phyloP scores from a whole-genome alignment of 2,888 invertebrate species.

The Agrilus biguttatus region DNA sequence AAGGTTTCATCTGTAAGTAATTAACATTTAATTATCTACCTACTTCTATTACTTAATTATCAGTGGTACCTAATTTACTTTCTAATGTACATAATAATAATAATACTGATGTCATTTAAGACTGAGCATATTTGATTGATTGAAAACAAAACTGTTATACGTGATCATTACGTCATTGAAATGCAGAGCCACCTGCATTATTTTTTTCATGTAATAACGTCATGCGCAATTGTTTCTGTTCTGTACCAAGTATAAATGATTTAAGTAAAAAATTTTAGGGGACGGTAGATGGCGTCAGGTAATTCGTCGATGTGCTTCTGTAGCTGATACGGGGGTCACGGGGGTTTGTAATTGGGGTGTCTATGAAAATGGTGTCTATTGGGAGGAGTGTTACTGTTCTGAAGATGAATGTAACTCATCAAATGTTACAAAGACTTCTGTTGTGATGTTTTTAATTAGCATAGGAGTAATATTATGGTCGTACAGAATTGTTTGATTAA shows the following conservation, averaged over 20 bases:
- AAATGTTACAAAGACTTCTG: constrained; percentile 1
- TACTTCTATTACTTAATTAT: not conserved
- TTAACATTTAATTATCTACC: constrained; percentile 1
- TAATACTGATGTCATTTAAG: too few relatives aligned
- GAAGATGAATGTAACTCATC: constrained; percentile 70
- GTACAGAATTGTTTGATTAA: not conserved
- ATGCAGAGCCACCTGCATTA: too few relatives aligned
- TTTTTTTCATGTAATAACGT: too few relatives aligned
- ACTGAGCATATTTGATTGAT: too few relatives aligned
- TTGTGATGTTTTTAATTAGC: constrained; percentile 2
- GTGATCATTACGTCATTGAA: too few relatives aligned
- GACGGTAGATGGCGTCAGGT: constrained; percentile 91
- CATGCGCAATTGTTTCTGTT: too few relatives aligned
- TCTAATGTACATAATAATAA: not conserved
- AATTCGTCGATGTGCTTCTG: constrained; percentile 76
- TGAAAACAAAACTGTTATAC: too few relatives aligned
- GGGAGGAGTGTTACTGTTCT: constrained; percentile 94
- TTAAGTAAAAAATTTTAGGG: constrained; percentile 45
- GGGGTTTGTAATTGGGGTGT: constrained; percentile 97
- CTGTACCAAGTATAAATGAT: not conserved
- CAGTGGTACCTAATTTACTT: not conserved
- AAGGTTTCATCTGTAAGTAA: constrained; percentile 84
- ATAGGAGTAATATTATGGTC: constrained; percentile 6
- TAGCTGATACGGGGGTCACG: constrained; percentile 80
- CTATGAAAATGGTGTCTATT: constrained; percentile 85